Base-by-base conservation (phyloP, 2,888 invertebrate species). In the Neelides folsomi region DNA sequence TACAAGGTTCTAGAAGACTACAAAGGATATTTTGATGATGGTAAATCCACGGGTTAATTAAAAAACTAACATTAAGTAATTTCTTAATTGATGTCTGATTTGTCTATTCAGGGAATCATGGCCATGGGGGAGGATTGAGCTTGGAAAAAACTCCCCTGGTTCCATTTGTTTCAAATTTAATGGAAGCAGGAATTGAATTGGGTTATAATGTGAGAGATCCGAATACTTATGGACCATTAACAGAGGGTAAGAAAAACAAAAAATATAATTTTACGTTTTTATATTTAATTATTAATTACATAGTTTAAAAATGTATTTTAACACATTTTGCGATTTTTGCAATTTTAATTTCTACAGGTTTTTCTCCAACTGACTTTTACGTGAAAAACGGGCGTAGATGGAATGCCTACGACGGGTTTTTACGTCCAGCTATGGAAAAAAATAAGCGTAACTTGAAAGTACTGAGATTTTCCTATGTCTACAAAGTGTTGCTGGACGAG, bases 351-450 rank as follows among this genome's bases (percentile, higher is more conserved):
- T 46, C 9, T 15, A 6, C 27, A 58, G 60, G 61, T 27, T 56
- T 61, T 51, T 51, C 59, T 12, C 57, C 56, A 43, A 59, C 56
- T 53, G 61, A 61, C 27, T 43, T 61, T 13, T 61, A 59, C 35
- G 47, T 55, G 45, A 54, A 58, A 20, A 47, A 53, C 15, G 59
- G 61, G 2, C 38, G 57, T 10, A 36, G 61, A 9, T 59, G 56
- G 20, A 54, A 54, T 36, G 54, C 57, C 7, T 61, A 54, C 35
- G 41, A 52, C 37, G 59, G 54, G 10, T 53, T 54, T 19, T 38
- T 61, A 4, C 42, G 38, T 34, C 57, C 55, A 13, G 44, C 50
- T 6, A 52, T 57, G 40, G 16, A 34, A 12, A 41, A 19, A 27
- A 49, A 20, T n/a, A 41, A 54, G n/a, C 43, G 37, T 8, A 56